Base-by-base conservation (phyloP, 2,888 invertebrate species). In the Hydrotaea cyrtoneurina region DNA sequence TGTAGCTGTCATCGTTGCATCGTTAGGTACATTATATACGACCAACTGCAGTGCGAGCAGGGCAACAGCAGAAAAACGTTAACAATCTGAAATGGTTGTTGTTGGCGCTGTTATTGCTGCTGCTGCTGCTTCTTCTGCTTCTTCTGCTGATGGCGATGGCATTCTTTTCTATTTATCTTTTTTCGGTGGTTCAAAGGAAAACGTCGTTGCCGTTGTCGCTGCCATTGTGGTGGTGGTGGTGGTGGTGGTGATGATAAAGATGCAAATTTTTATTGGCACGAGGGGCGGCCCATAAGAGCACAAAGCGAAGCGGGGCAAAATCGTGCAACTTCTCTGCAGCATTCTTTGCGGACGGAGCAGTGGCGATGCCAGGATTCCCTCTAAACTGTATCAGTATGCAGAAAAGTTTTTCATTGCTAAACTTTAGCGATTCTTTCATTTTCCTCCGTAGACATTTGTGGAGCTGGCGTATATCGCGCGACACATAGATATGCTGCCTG, bases 1-100 rank as follows among this genome's bases (percentile, higher is more conserved):
- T 86, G 86, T 80, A 84, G 87, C 87, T 87, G 87, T 87, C 87
- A 86, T 83, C 87, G 86, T 86, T 87, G 86, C 86, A 83, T 87
- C 87, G 86, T 87, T 87, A 87, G 87, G 82, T 84, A 86, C 84
- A 83, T 85, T 86, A 86, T 83, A 83, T 78, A 84, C 80, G 80
- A 82, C 80, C 82, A 82, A 79, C 77, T 82, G 85, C 82, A 82
- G 85, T 69, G 53, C 26, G 36, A 74, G 31, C 31, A 53, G 53
- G 74, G 74, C 78, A 83, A 80, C 31, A 74, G 76, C 81, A 85
- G 76, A 82, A 82, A 82, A 82, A 82, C 81, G 81, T 77, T 85
- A 82, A 82, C 81, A 85, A 85, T 79, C 85, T 66, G 53, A 64
- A 80, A 36, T 19, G 36, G 13, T 39, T 66, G 71, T 78, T 83